Base-by-base conservation (phyloP, 1,140 invertebrate genomes). In the Listronotus oregonensis region DNA sequence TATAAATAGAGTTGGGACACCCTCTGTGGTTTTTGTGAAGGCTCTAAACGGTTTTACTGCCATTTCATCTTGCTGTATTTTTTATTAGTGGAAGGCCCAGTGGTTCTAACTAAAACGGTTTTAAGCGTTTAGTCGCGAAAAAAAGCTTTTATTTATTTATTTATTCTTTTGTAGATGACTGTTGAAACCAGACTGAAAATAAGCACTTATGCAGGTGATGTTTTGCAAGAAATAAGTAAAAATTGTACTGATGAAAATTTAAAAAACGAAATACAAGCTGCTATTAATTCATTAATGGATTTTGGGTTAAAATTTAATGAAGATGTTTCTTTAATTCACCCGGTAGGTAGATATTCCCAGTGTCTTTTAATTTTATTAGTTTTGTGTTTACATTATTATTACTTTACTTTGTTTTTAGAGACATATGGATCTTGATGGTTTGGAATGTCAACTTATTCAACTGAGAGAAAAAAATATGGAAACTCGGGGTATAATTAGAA, bases 401-500 rank as follows among this genome's bases (percentile, higher is more conserved):
- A 40, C 43, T 43, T 49, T n/a, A 51, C 15, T 64, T 66, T 49
- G 64, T 54, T 76, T 75, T 65, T 70, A 85, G 79, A 77, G 77
- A 66, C 73, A 83, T 31, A 86, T 87, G 85, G 80, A 77, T 64
- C 66, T 81, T 8, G 78, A 80, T 4, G 74, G 83, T 34, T 67
- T 88, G 8, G 77, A 82, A 42, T 78, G 77, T 15, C 84, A 86
- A 68, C 61, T 86, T 0, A 68, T 75, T 4, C 84, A 87, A 69
- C 63, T 87, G 18, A 80, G 82, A 69, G 76, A 77, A 18, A 84
- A 87, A 68, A 77, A 79, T 10, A 80, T 84, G 80, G 83, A 85
- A 75, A 83, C 80, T 21, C 77, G 83, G n/a, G 83, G 83, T 0
- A 79, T 84, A 0, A 44, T 86, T 3, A 70, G 84, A 31, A 81